Base-by-base conservation (phyloP, 2,113 vertebrate species). In the pig (Sus scrofa) region DNA sequence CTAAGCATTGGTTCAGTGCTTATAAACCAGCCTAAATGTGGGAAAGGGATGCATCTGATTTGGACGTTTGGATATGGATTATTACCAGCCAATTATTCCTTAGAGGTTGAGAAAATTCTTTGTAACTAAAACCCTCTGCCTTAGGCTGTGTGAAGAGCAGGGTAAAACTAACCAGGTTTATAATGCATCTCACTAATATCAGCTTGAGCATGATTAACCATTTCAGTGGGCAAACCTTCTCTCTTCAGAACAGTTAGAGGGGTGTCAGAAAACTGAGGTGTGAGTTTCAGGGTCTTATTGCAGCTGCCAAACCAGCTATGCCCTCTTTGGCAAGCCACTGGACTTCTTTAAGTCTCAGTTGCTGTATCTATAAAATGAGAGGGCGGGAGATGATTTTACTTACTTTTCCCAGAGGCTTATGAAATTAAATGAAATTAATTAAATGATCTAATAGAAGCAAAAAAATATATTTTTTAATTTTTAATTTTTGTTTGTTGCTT, bases 41-140 rank as follows among this genome's bases (percentile, higher is more conserved):
- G 11, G 7, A 84, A 73, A 52, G 26, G 13, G 44, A 8, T 44
- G 44, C 52, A 56, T 79, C 67, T 4, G 44, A 62, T 74, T 26
- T 60, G 56, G 37, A n/a, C 19, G 6, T 67, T 71, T 63, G 20
- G 20, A 9, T 62, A n/a, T 34, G 18, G 81, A 50, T 92, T 89
- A 83, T 90, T 54, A 37, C 4, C 27, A 82, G 6, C 27, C 30
- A 75, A 9, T 68, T 58, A 34, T 92, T 96, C 50, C 78, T 79
- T 79, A 65, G 39, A 85, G 37, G 75, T 15, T 73, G 56, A 78
- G 82, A 60, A 96, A 78, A 18, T 56, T 92, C 74, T 93, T 84
- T 91, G 52, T 78, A 93, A 84, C 27, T 63, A 44, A 71, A 91
- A 63, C 26, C n/a, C 10, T 91, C 19, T 82, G 60, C 27, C 34